Evolutionary conservation across 2,797 vertebrate genomes (phyloP).

Genomic region (Crocidura indochinensis): DNA sequence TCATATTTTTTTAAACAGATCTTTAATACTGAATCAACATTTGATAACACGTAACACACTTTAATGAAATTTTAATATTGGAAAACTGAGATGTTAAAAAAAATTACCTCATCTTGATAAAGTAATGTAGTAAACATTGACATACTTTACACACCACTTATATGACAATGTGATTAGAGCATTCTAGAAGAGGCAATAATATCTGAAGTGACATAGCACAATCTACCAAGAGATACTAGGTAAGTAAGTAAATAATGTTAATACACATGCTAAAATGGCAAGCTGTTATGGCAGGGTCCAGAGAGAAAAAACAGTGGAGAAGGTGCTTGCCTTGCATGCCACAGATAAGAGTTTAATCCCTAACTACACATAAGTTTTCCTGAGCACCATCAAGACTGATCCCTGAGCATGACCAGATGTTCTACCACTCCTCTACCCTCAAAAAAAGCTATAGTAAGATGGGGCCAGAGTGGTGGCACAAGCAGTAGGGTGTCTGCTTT

Average conservation of each 20-base stretch:
- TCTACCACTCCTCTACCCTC: no score
- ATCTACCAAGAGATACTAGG: neutral
- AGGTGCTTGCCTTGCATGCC: no score
- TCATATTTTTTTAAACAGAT: neutral
- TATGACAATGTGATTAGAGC: neutral
- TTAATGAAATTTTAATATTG: constrained; percentile 11
- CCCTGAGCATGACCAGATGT: no score
- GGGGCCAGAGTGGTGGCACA: no score
- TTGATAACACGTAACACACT: constrained; percentile 43
- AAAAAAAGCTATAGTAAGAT: no score
- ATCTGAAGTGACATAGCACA: constrained; percentile 8
- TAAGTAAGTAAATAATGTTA: neutral
- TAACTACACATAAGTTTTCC: no score
- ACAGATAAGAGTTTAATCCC: no score
- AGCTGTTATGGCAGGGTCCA: neutral
- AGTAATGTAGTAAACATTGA: constrained; percentile 6
- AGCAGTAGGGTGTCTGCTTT: no score
- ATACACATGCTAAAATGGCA: no score
- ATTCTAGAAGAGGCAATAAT: neutral
- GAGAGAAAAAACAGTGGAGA: no score
- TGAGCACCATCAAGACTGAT: no score
- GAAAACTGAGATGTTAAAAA: constrained; percentile 27
- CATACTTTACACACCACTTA: neutral
- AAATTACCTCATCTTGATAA: constrained; percentile 11
- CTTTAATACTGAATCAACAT: constrained; percentile 15